These are phyloP conservation scores for Drosophila phalerata DNA, from an alignment of 2,888 invertebrate genomes.

Conservation along the genomic window DNA sequence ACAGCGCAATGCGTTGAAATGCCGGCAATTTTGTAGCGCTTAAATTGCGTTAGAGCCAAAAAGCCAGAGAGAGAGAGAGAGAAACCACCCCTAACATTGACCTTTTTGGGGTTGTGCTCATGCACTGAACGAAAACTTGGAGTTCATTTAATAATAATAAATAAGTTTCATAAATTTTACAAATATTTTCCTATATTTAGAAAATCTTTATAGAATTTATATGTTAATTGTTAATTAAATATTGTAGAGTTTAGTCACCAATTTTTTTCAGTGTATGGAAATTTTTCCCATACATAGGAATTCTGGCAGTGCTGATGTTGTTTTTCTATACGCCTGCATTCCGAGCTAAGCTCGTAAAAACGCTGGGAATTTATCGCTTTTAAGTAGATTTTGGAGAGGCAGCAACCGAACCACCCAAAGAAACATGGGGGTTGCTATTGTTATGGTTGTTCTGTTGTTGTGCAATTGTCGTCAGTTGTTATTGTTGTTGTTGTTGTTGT, in stretches of 20 bases:
- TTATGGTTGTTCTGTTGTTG: conserved; percentile 38
- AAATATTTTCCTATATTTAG: not conserved
- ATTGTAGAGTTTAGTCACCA: not conserved
- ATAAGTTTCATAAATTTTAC: not conserved
- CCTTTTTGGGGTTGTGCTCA: conserved; percentile 12
- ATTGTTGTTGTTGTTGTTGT: conserved; percentile 35
- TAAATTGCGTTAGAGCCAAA: conserved; percentile 70
- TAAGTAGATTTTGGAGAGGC: conserved; percentile 66
- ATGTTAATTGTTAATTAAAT: not conserved
- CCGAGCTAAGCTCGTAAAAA: conserved; percentile 70
- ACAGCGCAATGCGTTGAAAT: conserved; percentile 69
- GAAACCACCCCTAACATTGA: conserved; percentile 40
- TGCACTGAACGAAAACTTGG: conserved; percentile 25
- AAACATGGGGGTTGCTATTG: conserved; percentile 44
- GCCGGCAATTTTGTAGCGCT: conserved; percentile 68
- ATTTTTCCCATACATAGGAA: conserved; percentile 29
- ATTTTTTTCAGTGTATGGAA: conserved; percentile 25
- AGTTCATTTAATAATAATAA: not conserved
- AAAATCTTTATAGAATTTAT: not conserved
- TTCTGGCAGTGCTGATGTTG: conserved; percentile 37
- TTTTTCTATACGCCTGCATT: conserved; percentile 59
- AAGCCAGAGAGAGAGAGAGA: conserved; percentile 9
- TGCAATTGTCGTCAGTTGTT: conserved; percentile 47
- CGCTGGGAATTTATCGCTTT: conserved; percentile 77
- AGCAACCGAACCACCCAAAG: conserved; percentile 21